Evolutionary conservation across 2,888 invertebrate genomes (phyloP).

Genomic region (Bellardia bayeri): DNA sequence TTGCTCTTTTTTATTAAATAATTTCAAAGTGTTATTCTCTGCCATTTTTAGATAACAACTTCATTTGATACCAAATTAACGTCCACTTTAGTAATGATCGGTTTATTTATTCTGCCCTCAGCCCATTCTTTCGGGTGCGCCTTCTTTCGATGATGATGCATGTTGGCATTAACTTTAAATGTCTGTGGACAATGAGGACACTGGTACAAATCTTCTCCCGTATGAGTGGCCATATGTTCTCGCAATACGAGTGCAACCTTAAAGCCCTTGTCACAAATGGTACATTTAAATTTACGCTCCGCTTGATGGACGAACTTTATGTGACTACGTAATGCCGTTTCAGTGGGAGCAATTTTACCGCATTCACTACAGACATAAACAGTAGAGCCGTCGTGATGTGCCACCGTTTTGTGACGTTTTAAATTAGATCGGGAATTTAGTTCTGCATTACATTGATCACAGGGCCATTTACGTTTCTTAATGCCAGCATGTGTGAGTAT

Average conservation of each 20-base stretch:
- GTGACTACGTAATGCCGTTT: conserved; percentile 75
- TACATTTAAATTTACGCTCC: conserved; percentile 76
- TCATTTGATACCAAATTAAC: conserved; percentile 71
- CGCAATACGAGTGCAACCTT: conserved; percentile 74
- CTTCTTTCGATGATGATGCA: conserved; percentile 78
- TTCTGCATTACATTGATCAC: conserved; percentile 75
- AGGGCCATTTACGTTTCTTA: conserved; percentile 73
- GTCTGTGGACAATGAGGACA: conserved; percentile 78
- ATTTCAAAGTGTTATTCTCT: neutral
- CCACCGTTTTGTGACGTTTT: conserved; percentile 74
- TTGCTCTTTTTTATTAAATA: conserved; percentile 42
- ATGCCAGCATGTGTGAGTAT: conserved; percentile 73
- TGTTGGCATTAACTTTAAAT: conserved; percentile 78
- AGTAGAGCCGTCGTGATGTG: conserved; percentile 74
- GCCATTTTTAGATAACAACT: conserved; percentile 65
- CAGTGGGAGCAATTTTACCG: conserved; percentile 75
- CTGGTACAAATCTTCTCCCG: conserved; percentile 77
- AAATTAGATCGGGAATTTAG: conserved; percentile 74
- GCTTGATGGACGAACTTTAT: conserved; percentile 75
- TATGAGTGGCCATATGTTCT: conserved; percentile 79
- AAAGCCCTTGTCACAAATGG: conserved; percentile 76
- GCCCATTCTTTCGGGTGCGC: conserved; percentile 77
- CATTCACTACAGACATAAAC: conserved; percentile 75
- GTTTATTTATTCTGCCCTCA: conserved; percentile 73
- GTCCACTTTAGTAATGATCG: conserved; percentile 70